Evolutionary conservation across 2,113 vertebrate genomes (phyloP).

Genomic region (Mus pahari): DNA sequence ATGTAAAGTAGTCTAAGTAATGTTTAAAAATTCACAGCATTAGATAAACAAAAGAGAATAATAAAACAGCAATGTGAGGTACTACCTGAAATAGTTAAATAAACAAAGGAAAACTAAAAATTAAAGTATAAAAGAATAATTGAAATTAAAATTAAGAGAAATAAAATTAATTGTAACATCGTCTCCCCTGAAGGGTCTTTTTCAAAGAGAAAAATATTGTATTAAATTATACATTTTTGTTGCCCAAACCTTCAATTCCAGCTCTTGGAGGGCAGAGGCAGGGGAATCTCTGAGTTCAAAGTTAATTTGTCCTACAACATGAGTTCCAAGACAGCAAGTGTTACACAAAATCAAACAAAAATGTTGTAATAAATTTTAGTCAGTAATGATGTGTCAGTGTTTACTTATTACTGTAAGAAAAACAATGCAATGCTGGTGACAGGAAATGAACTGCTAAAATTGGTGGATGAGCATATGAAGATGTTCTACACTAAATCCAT

Average conservation of each 20-base stretch:
- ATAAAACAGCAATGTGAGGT: neutral
- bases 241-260: neutral
- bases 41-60: neutral
- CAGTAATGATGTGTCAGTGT: neutral
- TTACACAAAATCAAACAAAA: neutral
- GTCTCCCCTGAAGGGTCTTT: too few relatives aligned
- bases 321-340: neutral
- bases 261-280: neutral
- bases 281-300: neutral
- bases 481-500: too few relatives aligned
- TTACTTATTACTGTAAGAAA: neutral
- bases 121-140: neutral
- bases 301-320: neutral
- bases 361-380: too few relatives aligned
- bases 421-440: neutral
- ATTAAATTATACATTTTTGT: neutral
- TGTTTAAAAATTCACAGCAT: too few relatives aligned
- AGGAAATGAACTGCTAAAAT: neutral
- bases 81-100: neutral
- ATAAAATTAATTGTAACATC: neutral
- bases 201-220: neutral
- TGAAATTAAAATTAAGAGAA: neutral
- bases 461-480: neutral
- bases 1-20: neutral
- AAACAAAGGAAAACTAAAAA: neutral